Conservation (phyloP, 2,113 vertebrate genomes). For the Solea senegalensis region DNA sequence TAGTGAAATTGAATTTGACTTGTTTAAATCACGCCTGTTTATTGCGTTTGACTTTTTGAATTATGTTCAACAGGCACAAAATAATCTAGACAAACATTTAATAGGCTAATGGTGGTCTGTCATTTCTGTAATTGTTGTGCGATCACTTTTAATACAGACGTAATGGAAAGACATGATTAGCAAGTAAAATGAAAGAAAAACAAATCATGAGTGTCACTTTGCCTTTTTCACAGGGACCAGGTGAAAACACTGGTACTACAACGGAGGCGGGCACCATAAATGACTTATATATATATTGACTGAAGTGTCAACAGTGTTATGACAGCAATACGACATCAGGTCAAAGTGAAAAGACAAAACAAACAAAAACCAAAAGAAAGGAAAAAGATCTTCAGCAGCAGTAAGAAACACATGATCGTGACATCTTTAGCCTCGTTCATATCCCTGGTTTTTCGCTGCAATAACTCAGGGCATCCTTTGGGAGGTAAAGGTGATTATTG, state of each 20-base stretch:
- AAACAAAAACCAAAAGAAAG: background rate
- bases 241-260: background rate
- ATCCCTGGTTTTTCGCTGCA: slow-evolving; percentile 4
- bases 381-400: background rate
- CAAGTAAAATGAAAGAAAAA: slow-evolving; percentile 53
- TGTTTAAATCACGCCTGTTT: slow-evolving; percentile 45
- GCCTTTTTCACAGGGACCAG: slow-evolving; percentile 37
- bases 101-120: slow-evolving; percentile 66
- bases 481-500: slow-evolving; percentile 26
- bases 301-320: too few relatives aligned
- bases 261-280: too few relatives aligned
- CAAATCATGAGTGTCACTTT: slow-evolving; percentile 59
- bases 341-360: background rate
- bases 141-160: slow-evolving; percentile 51
- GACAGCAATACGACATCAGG: background rate
- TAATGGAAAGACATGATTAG: slow-evolving; percentile 69
- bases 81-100: slow-evolving; percentile 65
- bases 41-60: slow-evolving; percentile 73
- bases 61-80: slow-evolving; percentile 58
- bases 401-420: background rate
- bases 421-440: background rate
- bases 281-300: too few relatives aligned
- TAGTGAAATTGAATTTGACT: slow-evolving; percentile 62
- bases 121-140: slow-evolving; percentile 67
- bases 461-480: background rate